A percentile compares a stretch with the other conserved stretches of the same genome.
phyloP scores from a whole-genome alignment of 2,797 vertebrate genomes.

The Avahi laniger region DNA sequence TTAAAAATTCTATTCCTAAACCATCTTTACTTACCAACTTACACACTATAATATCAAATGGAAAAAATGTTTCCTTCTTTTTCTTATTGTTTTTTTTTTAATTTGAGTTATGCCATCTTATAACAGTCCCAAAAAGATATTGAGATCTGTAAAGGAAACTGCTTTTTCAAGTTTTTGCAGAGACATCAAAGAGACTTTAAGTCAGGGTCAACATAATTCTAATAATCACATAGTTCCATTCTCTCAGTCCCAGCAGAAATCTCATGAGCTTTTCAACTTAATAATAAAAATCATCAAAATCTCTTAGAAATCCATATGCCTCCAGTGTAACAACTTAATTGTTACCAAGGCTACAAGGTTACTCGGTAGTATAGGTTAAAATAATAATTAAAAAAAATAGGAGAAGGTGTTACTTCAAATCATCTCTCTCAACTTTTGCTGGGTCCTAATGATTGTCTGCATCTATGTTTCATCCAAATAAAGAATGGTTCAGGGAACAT shows the following conservation, averaged over 20 bases:
- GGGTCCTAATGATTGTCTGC: background rate
- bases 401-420: background rate
- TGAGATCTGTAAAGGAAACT: background rate
- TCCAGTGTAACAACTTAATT: constrained; percentile 1
- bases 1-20: constrained; percentile 66
- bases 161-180: background rate
- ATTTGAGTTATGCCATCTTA: background rate
- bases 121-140: background rate
- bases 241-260: background rate
- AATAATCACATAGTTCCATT: constrained; percentile 37
- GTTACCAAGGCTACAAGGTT: background rate
- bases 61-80: constrained; percentile 21
- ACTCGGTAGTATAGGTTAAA: background rate
- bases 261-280: constrained; percentile 43
- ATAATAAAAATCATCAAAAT: constrained; percentile 54
- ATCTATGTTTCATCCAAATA: background rate
- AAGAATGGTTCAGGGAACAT: background rate
- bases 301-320: constrained; percentile 10
- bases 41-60: background rate
- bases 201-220: background rate
- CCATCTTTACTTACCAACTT: constrained; percentile 48
- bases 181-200: constrained; percentile 14
- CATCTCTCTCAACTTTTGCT: background rate
- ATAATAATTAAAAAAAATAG: background rate
- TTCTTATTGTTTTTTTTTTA: constrained; percentile 49